phyloP scores from a whole-genome alignment of 2,888 invertebrate genomes.

The Trichopria drosophilae region DNA sequence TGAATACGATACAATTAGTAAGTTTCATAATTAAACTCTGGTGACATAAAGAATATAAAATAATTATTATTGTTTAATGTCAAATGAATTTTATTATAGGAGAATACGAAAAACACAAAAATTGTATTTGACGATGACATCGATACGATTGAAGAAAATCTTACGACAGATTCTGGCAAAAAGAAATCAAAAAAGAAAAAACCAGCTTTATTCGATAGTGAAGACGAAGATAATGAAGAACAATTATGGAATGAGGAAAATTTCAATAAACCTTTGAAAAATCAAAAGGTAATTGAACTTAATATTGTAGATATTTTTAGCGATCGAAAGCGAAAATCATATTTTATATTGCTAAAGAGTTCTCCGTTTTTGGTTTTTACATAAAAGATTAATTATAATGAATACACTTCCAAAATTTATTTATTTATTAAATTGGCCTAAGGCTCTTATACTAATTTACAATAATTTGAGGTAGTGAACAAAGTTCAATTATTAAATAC shows the following conservation, averaged over 20 bases:
- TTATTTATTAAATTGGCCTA: no score
- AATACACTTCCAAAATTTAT: no score
- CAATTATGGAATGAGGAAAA: slow-evolving; percentile 62
- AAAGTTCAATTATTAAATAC: no score
- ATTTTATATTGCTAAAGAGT: slow-evolving; percentile 8
- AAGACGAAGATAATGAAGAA: slow-evolving; percentile 62
- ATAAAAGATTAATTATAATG: slow-evolving; percentile 9
- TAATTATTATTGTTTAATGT: not conserved
- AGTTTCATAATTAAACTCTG: not conserved
- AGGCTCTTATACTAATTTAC: no score
- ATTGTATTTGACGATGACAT: slow-evolving; percentile 65
- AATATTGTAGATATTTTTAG: slow-evolving; percentile 67
- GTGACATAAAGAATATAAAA: not conserved
- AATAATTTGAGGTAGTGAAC: no score
- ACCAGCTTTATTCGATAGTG: slow-evolving; percentile 54
- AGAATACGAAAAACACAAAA: slow-evolving; percentile 65
- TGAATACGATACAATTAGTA: no score
- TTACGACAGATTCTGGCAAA: no score
- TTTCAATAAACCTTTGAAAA: slow-evolving; percentile 60
- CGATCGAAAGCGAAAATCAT: slow-evolving; percentile 8
- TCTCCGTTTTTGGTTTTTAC: not conserved
- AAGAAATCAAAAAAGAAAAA: slow-evolving; percentile 29
- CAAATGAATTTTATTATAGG: slow-evolving; percentile 42
- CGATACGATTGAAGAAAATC: slow-evolving; percentile 28
- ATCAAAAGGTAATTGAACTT: slow-evolving; percentile 64